A percentile compares a stretch with the other conserved stretches of the same genome.
phyloP scores from a whole-genome alignment of 2,797 vertebrate genomes.

The Kryptolebias ocellatus region DNA sequence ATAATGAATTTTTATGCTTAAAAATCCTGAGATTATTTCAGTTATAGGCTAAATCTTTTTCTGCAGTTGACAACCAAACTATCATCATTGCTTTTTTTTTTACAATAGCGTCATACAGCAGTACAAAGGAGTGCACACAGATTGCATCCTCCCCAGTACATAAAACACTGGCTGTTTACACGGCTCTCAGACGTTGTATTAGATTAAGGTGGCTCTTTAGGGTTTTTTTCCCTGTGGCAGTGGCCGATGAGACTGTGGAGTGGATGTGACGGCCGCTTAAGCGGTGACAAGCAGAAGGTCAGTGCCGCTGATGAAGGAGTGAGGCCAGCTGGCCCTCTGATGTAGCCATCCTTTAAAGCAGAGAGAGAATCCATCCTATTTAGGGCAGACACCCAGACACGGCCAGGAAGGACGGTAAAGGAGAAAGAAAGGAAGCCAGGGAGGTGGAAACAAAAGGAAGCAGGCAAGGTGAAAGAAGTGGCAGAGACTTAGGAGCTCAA shows the following conservation, averaged over 20 bases:
- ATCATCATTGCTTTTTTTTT: slow-evolving; percentile 11
- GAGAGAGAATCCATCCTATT: slow-evolving; percentile 77
- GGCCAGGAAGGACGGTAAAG: slow-evolving; percentile 37
- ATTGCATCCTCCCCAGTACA: slow-evolving; percentile 53
- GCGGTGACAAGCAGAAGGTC: slow-evolving; percentile 81
- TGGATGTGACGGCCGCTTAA: slow-evolving; percentile 81
- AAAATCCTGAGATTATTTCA: slow-evolving; percentile 17
- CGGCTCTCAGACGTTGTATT: slow-evolving; percentile 69
- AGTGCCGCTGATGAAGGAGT: slow-evolving; percentile 80
- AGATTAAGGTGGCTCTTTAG: slow-evolving; percentile 78
- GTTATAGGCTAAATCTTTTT: background rate
- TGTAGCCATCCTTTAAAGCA: slow-evolving; percentile 79
- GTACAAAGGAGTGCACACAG: slow-evolving; percentile 31
- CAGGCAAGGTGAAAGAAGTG: slow-evolving; percentile 56
- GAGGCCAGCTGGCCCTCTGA: slow-evolving; percentile 78
- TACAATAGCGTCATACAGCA: slow-evolving; percentile 29
- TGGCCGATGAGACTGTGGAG: slow-evolving; percentile 78
- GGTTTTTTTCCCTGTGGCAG: slow-evolving; percentile 67
- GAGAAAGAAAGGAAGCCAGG: slow-evolving; percentile 9
- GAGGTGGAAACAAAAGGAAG: slow-evolving; percentile 59
- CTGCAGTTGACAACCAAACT: slow-evolving; percentile 11
- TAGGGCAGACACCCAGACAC: slow-evolving; percentile 69
- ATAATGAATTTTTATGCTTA: background rate
- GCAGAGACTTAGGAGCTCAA: slow-evolving; percentile 67
- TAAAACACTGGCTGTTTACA: slow-evolving; percentile 72